A percentile compares a stretch with the other conserved stretches of the same genome.
These are phyloP conservation scores for Lerema accius DNA, from an alignment of 1,140 invertebrate genomes.

Conservation along the genomic window DNA sequence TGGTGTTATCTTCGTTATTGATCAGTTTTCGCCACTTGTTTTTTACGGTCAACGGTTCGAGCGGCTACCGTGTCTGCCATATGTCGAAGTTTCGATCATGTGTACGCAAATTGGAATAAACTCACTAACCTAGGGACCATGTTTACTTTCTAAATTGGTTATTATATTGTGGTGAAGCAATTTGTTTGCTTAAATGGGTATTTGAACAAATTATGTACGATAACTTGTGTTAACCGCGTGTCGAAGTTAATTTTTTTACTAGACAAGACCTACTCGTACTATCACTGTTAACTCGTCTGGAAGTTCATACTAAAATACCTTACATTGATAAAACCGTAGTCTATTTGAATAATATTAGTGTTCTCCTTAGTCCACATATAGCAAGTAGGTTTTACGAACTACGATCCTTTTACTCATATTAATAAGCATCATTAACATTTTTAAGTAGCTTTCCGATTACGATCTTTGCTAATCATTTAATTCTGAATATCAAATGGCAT, in stretches of 20 bases:
- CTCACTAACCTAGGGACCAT: not conserved
- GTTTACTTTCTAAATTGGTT: constrained; percentile 2
- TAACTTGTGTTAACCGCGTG: no score
- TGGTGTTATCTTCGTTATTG: constrained; percentile 1
- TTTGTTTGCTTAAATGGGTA: not conserved
- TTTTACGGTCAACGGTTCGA: constrained; percentile 11
- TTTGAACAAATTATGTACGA: not conserved
- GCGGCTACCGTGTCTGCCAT: constrained; percentile 19
- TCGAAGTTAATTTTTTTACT: no score
- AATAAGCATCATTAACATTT: not conserved
- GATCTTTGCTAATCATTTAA: constrained; percentile 3
- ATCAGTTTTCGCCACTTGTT: constrained; percentile 16
- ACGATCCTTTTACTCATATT: no score
- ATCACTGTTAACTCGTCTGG: no score
- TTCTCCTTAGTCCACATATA: no score
- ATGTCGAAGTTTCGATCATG: constrained; percentile 10
- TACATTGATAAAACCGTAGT: no score
- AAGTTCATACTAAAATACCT: no score
- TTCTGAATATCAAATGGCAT: not conserved
- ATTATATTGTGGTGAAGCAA: not conserved
- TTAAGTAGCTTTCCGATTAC: not conserved
- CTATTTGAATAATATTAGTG: no score
- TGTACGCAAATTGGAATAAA: constrained; percentile 4
- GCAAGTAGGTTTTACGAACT: no score
- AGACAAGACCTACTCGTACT: no score